Base-by-base conservation (phyloP, 1,140 invertebrate genomes). In the Dendrolimus punctatus region DNA sequence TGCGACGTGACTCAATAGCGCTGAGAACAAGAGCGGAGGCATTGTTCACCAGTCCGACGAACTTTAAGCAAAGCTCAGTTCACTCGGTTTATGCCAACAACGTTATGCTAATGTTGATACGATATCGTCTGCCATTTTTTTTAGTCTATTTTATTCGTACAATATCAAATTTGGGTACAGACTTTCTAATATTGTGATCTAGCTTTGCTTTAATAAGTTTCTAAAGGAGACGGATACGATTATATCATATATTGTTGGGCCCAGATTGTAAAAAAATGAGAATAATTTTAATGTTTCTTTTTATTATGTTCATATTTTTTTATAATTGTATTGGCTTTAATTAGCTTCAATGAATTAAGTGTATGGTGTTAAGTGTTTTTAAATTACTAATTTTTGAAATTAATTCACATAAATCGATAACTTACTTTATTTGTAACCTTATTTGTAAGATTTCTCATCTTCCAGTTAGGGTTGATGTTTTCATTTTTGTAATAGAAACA, bases 71-170 rank as follows among this genome's bases (percentile, higher is more conserved):
- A 69, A 66, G 64, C 65, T 64, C 52, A 64, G 51, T 63, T 66
- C 47, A 58, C 60, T 58, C 48, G 49, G 50, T 51, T 64, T 62
- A 65, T 67, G 63, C 71, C 68, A 68, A 73, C 70, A 68, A 68
- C 60, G 62, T 73, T 80, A 80, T 71, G 73, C 60, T 80, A 77
- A 80, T 80, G 72, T 64, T 64, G 64, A 66, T 71, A 68, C 57
- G 48, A 64, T 60, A 60, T 64, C 59, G 71, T 73, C 74, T 73
- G 66, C 66, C 64, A 71, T 54, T 70, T 58, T 60, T 67, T 64
- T 44, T 49, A 72, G 67, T 79, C 73, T 73, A 79, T 79, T 77
- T 79, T 73, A 74, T 74, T 66, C 52, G 64, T 75, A 68, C 69
- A 64, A 71, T 70, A 55, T 54, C 57, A 75, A 68, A 68, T 68